Conservation (phyloP, 2,888 invertebrate genomes). For the Dryobotodes eremita region DNA sequence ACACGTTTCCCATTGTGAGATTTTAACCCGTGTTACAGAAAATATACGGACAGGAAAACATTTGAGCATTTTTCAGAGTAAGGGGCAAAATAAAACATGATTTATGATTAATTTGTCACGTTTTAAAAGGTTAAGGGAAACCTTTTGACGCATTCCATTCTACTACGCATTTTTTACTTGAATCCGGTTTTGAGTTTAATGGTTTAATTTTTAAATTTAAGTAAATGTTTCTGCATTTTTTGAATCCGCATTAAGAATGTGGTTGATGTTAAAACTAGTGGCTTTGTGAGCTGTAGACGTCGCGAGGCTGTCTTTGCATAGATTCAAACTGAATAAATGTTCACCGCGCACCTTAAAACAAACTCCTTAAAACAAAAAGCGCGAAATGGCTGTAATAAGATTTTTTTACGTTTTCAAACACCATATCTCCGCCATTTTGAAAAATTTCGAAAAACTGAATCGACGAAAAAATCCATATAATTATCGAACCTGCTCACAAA, state of each 20-base stretch:
- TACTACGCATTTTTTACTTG: constrained; percentile 26
- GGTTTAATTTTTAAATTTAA: constrained; percentile 8
- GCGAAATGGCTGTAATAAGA: no score
- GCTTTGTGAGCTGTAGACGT: no score
- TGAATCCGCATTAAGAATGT: background rate
- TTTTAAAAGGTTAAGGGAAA: constrained; percentile 34
- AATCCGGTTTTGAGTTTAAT: constrained; percentile 12
- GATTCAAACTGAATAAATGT: no score
- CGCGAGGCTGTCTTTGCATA: no score
- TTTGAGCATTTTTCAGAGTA: constrained; percentile 48
- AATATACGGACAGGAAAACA: constrained; percentile 46
- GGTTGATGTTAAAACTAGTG: background rate
- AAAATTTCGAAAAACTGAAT: no score
- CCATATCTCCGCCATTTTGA: no score
- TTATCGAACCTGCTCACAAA: no score
- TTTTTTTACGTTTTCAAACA: no score
- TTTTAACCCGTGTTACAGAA: constrained; percentile 39
- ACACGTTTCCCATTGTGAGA: constrained; percentile 28
- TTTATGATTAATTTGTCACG: constrained; percentile 56
- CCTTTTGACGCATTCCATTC: constrained; percentile 48
- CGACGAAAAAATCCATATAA: no score
- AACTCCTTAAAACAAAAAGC: no score
- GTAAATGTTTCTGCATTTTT: background rate
- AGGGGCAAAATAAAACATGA: constrained; percentile 50
- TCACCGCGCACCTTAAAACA: no score